A percentile compares a stretch with the other conserved stretches of the same genome.
Evolutionary conservation across 2,797 vertebrate species (phyloP).

Genomic region (Coregonus sp.): DNA sequence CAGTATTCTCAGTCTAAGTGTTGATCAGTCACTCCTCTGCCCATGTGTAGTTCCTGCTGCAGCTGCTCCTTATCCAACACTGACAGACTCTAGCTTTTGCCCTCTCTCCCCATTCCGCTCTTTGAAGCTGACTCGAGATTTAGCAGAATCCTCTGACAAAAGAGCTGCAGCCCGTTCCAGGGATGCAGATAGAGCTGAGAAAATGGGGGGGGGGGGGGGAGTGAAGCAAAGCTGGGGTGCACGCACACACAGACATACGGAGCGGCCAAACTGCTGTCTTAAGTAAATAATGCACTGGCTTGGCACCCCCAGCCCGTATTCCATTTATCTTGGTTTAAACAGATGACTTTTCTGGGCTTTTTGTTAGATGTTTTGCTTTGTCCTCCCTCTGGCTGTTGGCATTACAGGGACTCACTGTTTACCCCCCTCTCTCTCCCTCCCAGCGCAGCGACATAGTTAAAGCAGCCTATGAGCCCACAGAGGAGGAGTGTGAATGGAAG

Average conservation of each 20-base stretch:
- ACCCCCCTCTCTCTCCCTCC: constrained; percentile 15
- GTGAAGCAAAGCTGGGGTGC: too few species aligned
- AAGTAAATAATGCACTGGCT: neutral
- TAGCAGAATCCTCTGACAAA: too few species aligned
- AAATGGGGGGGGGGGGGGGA: too few species aligned
- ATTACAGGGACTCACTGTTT: too few species aligned
- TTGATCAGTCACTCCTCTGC: too few species aligned
- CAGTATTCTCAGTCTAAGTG: too few species aligned
- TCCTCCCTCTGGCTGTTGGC: neutral
- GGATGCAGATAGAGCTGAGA: too few species aligned
- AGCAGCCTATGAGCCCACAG: constrained; percentile 94
- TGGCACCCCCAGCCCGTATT: neutral
- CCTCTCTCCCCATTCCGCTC: too few species aligned
- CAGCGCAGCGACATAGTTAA: constrained; percentile 97
- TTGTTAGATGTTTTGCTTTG: neutral
- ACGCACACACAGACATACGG: too few species aligned
- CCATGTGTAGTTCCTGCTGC: too few species aligned
- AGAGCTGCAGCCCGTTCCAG: too few species aligned
- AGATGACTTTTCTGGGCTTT: neutral
- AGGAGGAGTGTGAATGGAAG: constrained; percentile 99
- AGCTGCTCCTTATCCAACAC: neutral
- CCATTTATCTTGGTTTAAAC: constrained; percentile 9
- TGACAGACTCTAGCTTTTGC: neutral
- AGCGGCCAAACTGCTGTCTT: constrained; percentile 2
- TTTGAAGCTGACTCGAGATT: too few species aligned